These are phyloP conservation scores for Lates japonicus DNA, from an alignment of 2,797 vertebrate species.

Conservation along the genomic window DNA sequence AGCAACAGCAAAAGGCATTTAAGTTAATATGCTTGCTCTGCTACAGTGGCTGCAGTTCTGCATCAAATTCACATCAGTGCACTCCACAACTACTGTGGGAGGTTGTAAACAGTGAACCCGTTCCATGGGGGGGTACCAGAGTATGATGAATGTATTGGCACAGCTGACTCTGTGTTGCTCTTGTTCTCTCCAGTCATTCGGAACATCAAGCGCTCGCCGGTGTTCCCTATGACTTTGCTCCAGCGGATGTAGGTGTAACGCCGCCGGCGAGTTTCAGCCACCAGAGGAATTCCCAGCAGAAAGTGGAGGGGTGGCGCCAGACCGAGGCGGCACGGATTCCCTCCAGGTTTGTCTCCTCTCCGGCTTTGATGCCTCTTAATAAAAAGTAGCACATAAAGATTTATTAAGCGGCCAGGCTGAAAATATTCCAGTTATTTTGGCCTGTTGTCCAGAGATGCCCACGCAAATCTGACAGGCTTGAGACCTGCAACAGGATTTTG, in stretches of 20 bases:
- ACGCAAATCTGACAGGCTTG: slow-evolving; percentile 38
- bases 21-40: slow-evolving; percentile 42
- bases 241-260: slow-evolving; percentile 58
- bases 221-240: slow-evolving; percentile 81
- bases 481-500: slow-evolving; percentile 22
- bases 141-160: slow-evolving; percentile 81
- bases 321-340: slow-evolving; percentile 33
- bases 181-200: slow-evolving; percentile 81
- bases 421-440: slow-evolving; percentile 44
- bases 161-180: slow-evolving; percentile 75
- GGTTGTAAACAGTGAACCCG: slow-evolving; percentile 71
- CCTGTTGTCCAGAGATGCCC: slow-evolving; percentile 31
- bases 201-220: slow-evolving; percentile 78
- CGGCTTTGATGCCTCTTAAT: slow-evolving; percentile 49
- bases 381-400: slow-evolving; percentile 55
- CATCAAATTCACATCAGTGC: slow-evolving; percentile 62
- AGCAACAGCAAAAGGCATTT: slow-evolving; percentile 36
- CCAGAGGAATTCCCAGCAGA: slow-evolving; percentile 65
- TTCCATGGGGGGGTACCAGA: slow-evolving; percentile 50
- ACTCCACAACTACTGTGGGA: slow-evolving; percentile 62
- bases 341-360: slow-evolving; percentile 44
- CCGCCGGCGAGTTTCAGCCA: slow-evolving; percentile 53
- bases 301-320: neutral
- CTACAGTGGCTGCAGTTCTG: slow-evolving; percentile 50
- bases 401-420: slow-evolving; percentile 37